Conservation (phyloP, 2,797 vertebrate genomes). For the Sebastes itinus region DNA sequence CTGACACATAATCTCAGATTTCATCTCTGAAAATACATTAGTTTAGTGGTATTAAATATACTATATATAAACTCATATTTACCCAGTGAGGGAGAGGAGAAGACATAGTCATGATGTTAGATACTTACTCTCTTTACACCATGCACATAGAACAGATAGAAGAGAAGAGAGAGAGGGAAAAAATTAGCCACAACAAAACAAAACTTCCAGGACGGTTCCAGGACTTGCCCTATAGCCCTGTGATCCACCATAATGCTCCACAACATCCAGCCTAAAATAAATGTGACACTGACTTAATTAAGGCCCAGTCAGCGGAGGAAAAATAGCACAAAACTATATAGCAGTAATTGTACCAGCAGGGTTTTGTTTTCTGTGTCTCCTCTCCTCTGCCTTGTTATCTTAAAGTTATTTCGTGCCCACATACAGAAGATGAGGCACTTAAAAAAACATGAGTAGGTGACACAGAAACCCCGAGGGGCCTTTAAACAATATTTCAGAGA, state of each 20-base stretch:
- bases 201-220: not conserved
- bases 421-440: slow-evolving; percentile 30
- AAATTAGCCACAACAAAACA: not conserved
- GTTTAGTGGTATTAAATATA: not conserved
- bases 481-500: slow-evolving; percentile 15
- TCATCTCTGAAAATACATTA: slow-evolving; percentile 14
- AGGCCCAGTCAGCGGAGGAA: slow-evolving; percentile 17
- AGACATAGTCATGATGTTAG: not conserved
- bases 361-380: slow-evolving; percentile 26
- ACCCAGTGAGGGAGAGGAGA: not conserved
- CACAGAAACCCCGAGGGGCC: slow-evolving; percentile 17
- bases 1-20: slow-evolving; percentile 8
- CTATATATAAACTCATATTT: not conserved
- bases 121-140: not conserved
- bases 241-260: not conserved
- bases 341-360: slow-evolving; percentile 48
- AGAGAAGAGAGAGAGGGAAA: not conserved
- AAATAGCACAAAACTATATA: slow-evolving; percentile 16
- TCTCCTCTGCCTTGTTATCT: slow-evolving; percentile 52
- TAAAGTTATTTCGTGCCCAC: slow-evolving; percentile 46
- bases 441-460: slow-evolving; percentile 33
- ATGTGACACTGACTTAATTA: slow-evolving; percentile 20
- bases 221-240: not conserved
- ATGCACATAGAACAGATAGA: not conserved
- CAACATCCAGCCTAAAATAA: not conserved